Percentiles rank a stretch among this genome's conserved stretches.
These are phyloP conservation scores for Luehdorfia chinensis DNA, from an alignment of 1,140 invertebrate genomes.

Conservation along the genomic window DNA sequence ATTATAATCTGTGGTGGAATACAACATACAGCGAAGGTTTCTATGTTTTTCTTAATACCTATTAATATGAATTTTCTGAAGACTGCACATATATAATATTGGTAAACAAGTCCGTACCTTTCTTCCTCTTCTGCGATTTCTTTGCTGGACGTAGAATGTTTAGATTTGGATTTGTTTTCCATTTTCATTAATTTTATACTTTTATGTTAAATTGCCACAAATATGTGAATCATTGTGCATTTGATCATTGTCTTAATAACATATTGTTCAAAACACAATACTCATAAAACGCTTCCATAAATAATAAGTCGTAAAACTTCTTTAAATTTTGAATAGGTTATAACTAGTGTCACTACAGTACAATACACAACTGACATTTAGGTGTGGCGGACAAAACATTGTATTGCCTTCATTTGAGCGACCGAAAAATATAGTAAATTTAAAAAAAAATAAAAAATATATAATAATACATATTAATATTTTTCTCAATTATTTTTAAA, in stretches of 20 bases:
- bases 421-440: too few relatives aligned
- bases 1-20: slow-evolving; percentile 8
- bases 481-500: too few relatives aligned
- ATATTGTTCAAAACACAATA: not conserved
- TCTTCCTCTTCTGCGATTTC: slow-evolving; percentile 55
- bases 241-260: not conserved
- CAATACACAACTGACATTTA: not conserved
- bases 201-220: not conserved
- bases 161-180: slow-evolving; percentile 46
- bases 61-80: too few relatives aligned
- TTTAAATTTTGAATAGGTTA: slow-evolving; percentile 5
- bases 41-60: slow-evolving; percentile 4
- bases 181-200: slow-evolving; percentile 43
- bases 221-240: not conserved
- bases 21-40: slow-evolving; percentile 4
- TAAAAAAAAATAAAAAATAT: too few relatives aligned
- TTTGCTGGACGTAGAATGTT: slow-evolving; percentile 46
- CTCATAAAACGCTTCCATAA: not conserved
- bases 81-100: not conserved
- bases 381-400: not conserved
- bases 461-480: too few relatives aligned
- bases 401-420: too few relatives aligned
- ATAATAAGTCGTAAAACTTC: too few relatives aligned
- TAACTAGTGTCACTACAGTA: slow-evolving; percentile 9
- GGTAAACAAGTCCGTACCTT: slow-evolving; percentile 30